phyloP scores from a whole-genome alignment of 2,113 vertebrate genomes.

The Amphiprion percula region DNA sequence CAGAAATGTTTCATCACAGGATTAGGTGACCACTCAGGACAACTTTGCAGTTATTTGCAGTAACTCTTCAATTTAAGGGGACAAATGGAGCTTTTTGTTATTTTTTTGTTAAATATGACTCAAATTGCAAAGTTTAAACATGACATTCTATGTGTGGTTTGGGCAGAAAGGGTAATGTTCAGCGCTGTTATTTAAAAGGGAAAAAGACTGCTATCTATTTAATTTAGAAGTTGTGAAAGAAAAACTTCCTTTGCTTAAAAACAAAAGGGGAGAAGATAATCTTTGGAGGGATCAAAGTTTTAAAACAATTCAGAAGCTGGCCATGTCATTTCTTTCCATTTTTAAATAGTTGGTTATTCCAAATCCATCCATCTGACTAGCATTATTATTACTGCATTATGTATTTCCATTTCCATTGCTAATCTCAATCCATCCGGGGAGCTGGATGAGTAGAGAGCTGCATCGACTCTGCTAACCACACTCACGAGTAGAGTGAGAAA shows the following conservation, averaged over 20 bases:
- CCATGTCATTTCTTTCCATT: constrained; percentile 13
- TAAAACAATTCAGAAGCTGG: constrained; percentile 44
- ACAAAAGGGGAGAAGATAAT: constrained; percentile 6
- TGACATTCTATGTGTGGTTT: too few relatives aligned
- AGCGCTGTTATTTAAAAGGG: background rate
- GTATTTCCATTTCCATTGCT: constrained; percentile 68
- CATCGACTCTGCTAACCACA: constrained; percentile 24
- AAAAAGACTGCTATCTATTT: background rate
- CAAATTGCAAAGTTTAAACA: too few relatives aligned
- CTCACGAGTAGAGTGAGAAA: constrained; percentile 37
- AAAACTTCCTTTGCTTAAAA: constrained; percentile 21
- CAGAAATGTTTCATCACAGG: too few relatives aligned
- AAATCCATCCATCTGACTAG: constrained; percentile 50
- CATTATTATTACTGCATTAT: constrained; percentile 63
- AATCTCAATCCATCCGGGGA: constrained; percentile 60
- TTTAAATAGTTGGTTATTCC: constrained; percentile 49
- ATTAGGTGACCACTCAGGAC: too few relatives aligned
- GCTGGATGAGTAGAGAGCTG: constrained; percentile 23
- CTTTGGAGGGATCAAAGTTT: constrained; percentile 8
- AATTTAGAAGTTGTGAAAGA: background rate
- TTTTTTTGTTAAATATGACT: too few relatives aligned
- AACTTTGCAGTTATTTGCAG: too few relatives aligned
- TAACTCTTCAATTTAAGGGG: too few relatives aligned
- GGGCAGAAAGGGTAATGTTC: background rate
- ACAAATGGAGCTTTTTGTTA: too few relatives aligned